phyloP scores from a whole-genome alignment of 2,888 invertebrate genomes.

The Vesta saturnalis region DNA sequence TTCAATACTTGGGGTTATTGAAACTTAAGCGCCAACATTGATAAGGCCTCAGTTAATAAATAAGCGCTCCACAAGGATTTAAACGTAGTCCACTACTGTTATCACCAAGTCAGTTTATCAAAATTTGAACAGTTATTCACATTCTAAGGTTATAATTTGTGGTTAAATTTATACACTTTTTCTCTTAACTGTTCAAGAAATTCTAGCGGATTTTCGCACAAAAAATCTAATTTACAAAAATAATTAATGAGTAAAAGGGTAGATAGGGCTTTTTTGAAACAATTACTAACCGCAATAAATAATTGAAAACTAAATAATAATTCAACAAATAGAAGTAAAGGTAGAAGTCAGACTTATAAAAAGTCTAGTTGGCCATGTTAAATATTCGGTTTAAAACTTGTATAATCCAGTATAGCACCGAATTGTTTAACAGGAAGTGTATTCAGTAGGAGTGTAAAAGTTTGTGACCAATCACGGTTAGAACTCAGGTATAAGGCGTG shows the following conservation, averaged over 20 bases:
- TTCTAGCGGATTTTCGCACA: neutral
- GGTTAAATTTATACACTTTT: neutral
- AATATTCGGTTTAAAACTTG: constrained; percentile 7
- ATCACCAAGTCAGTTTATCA: no score
- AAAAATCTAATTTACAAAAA: neutral
- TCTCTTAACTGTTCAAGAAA: neutral
- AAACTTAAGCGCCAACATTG: constrained; percentile 10
- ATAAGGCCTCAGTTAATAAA: constrained; percentile 38
- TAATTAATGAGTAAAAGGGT: constrained; percentile 20
- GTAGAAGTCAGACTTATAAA: constrained; percentile 35
- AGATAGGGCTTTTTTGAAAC: constrained; percentile 16
- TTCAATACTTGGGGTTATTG: constrained; percentile 44
- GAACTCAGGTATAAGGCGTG: constrained; percentile 48
- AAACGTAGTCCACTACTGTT: neutral
- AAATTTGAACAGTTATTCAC: no score
- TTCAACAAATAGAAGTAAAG: constrained; percentile 46
- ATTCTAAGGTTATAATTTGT: constrained; percentile 3
- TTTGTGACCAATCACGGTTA: constrained; percentile 47
- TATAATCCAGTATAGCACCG: constrained; percentile 43
- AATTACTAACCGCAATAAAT: constrained; percentile 46
- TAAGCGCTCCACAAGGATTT: constrained; percentile 16
- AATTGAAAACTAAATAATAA: constrained; percentile 48
- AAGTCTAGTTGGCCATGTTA: constrained; percentile 27
- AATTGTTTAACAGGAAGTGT: constrained; percentile 46
- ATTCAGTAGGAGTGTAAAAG: constrained; percentile 51